Evolutionary conservation across 2,113 vertebrate species (phyloP).

Genomic region (Myotis brandtii): DNA sequence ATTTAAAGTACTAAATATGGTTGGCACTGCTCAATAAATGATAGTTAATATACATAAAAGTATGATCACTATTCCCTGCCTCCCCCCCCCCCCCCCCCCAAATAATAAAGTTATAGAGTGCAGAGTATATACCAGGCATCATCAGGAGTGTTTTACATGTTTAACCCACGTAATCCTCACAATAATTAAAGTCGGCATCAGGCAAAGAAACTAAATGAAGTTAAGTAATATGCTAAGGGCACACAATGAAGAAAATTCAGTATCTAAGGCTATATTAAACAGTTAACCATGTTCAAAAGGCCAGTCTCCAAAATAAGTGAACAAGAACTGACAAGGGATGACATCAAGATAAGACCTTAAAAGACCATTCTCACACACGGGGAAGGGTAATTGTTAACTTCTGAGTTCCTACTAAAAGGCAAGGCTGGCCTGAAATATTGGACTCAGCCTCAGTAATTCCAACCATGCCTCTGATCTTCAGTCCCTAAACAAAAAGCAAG

Average conservation of each 20-base stretch:
- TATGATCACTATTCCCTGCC: neutral
- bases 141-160: neutral
- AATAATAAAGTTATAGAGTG: neutral
- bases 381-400: slow-evolving; percentile 25
- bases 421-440: neutral
- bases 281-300: slow-evolving; percentile 2
- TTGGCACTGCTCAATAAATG: slow-evolving; percentile 4
- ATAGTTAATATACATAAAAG: neutral
- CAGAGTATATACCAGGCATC: neutral
- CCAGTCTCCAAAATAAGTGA: neutral
- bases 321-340: neutral
- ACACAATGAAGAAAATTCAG: slow-evolving; percentile 35
- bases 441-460: neutral
- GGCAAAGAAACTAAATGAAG: neutral
- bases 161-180: neutral
- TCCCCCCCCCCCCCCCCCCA: neutral
- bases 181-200: slow-evolving; percentile 8
- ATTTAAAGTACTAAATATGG: neutral
- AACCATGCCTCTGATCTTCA: neutral
- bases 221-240: slow-evolving; percentile 8
- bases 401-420: slow-evolving; percentile 9
- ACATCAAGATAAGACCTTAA: neutral
- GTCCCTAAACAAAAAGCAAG: slow-evolving; percentile 41
- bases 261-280: neutral
- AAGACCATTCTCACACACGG: neutral